Evolutionary conservation across 2,113 vertebrate species (phyloP), one percentile per base, ranked within the genome.

Genomic region (Condylura cristata): DNA sequence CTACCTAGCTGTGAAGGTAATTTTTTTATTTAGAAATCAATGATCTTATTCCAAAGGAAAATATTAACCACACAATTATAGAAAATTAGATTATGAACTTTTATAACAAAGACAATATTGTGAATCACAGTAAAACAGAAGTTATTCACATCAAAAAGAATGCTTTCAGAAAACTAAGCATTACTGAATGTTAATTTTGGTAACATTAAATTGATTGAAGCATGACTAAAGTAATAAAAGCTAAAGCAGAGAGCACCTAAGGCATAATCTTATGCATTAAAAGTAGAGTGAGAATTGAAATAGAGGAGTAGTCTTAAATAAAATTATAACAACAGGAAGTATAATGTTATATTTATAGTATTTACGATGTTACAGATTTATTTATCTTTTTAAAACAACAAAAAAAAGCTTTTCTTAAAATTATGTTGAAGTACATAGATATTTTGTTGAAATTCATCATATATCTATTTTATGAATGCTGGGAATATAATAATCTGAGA

Each of bases 121-220:
- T 94, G 32, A 91, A 18, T 58, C 32, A 32, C 3, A 32, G 20
- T 51, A 14, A 89, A 87, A 66, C 7, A 76, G 6, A 79, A 94
- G 68, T 68, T 68, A n/a, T 24, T 68, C 71, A 92, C 1, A 78
- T 72, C 8, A 53, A 60, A 76, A 90, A 32, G 30, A 75, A 68
- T 61, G n/a, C 2, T 78, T 90, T 68, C 26, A 75, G 12, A 70
- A 83, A 66, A 60, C 2, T 46, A 46, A 91, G 5, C 10, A 72
- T 78, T 53, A 78, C 20, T 91, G 4, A 86, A 56, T 89, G n/a
- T 58, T 65, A 93, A 91, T 91, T 81, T 86, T 84, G 26, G 8
- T 28, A 71, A 71, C 58, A 87, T 70, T 4, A 75, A 94, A 84
- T 58, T 80, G 26, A 90, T 48, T 90, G 37, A 91, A 20, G 30